phyloP scores from a whole-genome alignment of 2,888 invertebrate genomes.

The Abrostola tripartita region DNA sequence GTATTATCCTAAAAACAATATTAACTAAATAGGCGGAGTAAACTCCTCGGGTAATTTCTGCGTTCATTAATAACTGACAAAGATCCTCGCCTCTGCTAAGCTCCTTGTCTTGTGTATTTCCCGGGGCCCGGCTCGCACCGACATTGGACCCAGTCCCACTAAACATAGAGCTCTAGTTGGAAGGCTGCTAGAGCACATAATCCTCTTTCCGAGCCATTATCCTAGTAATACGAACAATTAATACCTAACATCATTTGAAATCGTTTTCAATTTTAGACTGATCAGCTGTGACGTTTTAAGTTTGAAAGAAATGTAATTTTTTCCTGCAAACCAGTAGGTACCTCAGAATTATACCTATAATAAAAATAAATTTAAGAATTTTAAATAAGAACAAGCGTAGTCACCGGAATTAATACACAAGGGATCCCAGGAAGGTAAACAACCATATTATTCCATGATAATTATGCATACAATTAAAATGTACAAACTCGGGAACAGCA shows the following conservation, averaged over 20 bases:
- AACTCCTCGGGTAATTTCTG: slow-evolving; percentile 71
- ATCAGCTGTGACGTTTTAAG: slow-evolving; percentile 48
- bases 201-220: slow-evolving; percentile 53
- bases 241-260: slow-evolving; percentile 59
- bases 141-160: slow-evolving; percentile 64
- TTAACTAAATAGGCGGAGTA: slow-evolving; percentile 66
- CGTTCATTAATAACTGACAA: slow-evolving; percentile 78
- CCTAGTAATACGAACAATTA: slow-evolving; percentile 63
- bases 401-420: not conserved
- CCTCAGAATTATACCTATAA: too few relatives aligned
- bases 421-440: not conserved
- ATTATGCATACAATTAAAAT: not conserved
- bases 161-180: slow-evolving; percentile 55
- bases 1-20: slow-evolving; percentile 63
- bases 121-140: slow-evolving; percentile 30
- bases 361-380: too few relatives aligned
- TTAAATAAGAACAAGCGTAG: too few relatives aligned
- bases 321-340: too few relatives aligned
- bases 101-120: slow-evolving; percentile 61
- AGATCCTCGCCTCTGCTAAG: slow-evolving; percentile 68
- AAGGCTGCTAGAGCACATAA: slow-evolving; percentile 49
- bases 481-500: not conserved
- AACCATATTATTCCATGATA: slow-evolving; percentile 4
- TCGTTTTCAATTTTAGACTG: slow-evolving; percentile 54
- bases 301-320: too few relatives aligned